These are phyloP conservation scores for Pissodes strobi DNA, from an alignment of 1,140 invertebrate species.

Conservation along the genomic window DNA sequence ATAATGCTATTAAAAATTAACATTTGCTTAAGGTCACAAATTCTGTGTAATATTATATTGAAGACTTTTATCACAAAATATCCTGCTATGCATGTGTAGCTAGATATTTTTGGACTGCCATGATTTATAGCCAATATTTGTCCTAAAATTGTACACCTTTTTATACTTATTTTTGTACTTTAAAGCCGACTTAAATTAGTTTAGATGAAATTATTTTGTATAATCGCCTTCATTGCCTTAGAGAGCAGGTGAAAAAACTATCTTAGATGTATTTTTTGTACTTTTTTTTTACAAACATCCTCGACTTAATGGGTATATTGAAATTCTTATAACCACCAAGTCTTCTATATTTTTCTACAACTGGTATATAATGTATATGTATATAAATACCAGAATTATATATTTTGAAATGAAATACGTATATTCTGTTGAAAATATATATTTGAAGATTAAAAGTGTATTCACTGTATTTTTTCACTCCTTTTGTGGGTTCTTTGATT, in stretches of 20 bases:
- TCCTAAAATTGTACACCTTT: too few species aligned
- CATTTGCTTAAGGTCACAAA: too few species aligned
- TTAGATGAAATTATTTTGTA: neutral
- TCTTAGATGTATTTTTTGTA: constrained; percentile 13
- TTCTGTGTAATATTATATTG: too few species aligned
- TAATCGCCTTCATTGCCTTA: neutral
- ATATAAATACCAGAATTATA: constrained; percentile 19
- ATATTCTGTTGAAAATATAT: constrained; percentile 26
- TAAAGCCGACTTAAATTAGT: neutral
- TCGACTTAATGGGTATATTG: neutral
- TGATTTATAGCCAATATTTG: too few species aligned
- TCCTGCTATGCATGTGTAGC: too few species aligned
- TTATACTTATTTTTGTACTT: neutral
- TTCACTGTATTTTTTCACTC: too few species aligned
- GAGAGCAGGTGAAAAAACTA: neutral
- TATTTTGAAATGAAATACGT: constrained; percentile 13
- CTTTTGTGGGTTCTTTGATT: too few species aligned
- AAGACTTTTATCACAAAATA: too few species aligned
- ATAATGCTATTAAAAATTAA: too few species aligned
- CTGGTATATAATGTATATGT: constrained; percentile 11
- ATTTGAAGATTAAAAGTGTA: constrained; percentile 6
- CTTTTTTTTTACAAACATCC: constrained; percentile 1
- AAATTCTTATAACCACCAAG: neutral
- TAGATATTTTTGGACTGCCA: too few species aligned
- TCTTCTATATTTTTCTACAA: constrained; percentile 20